These are phyloP conservation scores for Phthorimaea operculella DNA, from an alignment of 1,140 invertebrate genomes.

Conservation along the genomic window DNA sequence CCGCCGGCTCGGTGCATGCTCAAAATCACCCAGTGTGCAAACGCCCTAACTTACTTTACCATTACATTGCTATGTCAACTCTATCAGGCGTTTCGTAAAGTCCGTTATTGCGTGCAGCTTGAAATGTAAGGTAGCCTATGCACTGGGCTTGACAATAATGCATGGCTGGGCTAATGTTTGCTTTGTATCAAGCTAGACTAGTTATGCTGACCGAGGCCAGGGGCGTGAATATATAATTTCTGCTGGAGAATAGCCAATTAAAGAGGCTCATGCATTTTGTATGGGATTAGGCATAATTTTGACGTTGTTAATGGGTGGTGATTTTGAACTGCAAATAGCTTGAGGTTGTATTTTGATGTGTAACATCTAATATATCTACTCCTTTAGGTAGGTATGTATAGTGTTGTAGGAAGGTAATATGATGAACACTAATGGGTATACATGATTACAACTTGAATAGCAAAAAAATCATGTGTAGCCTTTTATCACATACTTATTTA, in stretches of 20 bases:
- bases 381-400: no score
- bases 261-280: constrained; percentile 58
- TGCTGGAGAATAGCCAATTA: constrained; percentile 57
- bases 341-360: no score
- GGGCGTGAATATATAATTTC: constrained; percentile 64
- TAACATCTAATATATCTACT: no score
- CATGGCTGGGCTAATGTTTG: constrained; percentile 65
- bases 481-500: no score
- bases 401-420: no score
- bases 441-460: no score
- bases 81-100: constrained; percentile 8
- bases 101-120: constrained; percentile 11
- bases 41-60: constrained; percentile 12
- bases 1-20: constrained; percentile 55
- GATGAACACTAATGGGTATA: no score
- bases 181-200: constrained; percentile 60
- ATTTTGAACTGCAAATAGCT: no score
- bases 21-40: constrained; percentile 19
- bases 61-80: constrained; percentile 17
- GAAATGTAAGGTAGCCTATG: constrained; percentile 10
- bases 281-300: constrained; percentile 36
- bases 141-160: constrained; percentile 66
- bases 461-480: no score
- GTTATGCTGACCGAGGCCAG: constrained; percentile 56
- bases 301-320: constrained; percentile 2